Evolutionary conservation across 2,888 invertebrate species (phyloP).

Genomic region (Dryobotodes eremita): DNA sequence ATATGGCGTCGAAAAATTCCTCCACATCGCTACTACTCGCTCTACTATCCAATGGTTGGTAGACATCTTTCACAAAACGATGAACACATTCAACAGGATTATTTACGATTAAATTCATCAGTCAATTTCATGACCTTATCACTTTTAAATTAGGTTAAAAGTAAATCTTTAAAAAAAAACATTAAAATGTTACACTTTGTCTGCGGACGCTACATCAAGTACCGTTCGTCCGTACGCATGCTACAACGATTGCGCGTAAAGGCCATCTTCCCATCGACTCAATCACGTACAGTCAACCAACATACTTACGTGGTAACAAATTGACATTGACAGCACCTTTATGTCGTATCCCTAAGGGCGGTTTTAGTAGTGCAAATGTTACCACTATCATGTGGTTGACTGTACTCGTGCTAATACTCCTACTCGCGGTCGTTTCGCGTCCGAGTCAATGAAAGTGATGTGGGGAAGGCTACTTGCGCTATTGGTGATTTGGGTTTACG

Average conservation of each 20-base stretch:
- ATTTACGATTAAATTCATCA: background rate
- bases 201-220: conserved; percentile 54
- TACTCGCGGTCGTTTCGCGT: background rate
- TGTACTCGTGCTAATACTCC: background rate
- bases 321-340: background rate
- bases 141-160: background rate
- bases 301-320: background rate
- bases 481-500: background rate
- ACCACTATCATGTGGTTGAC: background rate
- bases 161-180: too few relatives aligned
- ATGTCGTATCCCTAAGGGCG: background rate
- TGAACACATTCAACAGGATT: background rate
- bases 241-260: conserved; percentile 66
- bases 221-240: conserved; percentile 45
- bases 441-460: conserved; percentile 47
- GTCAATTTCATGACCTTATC: background rate
- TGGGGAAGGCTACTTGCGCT: background rate
- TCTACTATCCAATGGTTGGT: background rate
- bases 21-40: too few relatives aligned
- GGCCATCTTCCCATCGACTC: conserved; percentile 78
- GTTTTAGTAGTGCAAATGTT: background rate
- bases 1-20: too few relatives aligned
- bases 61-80: background rate
- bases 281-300: conserved; percentile 20
- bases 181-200: conserved; percentile 57